Base-by-base conservation (phyloP, 2,113 vertebrate species). In the Zapornia atra region DNA sequence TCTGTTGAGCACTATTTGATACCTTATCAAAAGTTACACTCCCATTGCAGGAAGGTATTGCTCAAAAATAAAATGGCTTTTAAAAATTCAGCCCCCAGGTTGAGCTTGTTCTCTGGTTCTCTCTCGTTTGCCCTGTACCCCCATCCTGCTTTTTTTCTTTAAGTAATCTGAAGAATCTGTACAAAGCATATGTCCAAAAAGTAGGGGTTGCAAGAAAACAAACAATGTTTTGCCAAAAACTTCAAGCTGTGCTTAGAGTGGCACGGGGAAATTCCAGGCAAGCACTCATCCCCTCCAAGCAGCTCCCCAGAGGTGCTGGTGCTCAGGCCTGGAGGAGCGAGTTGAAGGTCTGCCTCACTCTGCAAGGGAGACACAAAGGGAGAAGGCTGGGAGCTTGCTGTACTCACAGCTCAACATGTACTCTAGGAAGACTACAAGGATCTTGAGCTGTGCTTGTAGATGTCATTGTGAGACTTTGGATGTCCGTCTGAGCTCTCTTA, bases 251-350 rank as follows among this genome's bases (percentile, higher is more conserved):
- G 22, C 33, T 48, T 53, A 15, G 29, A 68, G 16, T 1, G 0
- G 54, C 44, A 2, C 4, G 8, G 38, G 51, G 40, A 71, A 83
- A 34, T 0, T 0, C 18, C 4, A 21, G 25, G 33, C 5, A n/a
- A 26, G 10, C 22, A 8, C 11, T 13, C 53, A 14, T 15, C 26
- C 56, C 57, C 13, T 24, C 25, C 34, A 51, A 44, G 44, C 33
- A 29, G 8, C 54, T 68, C 46, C 25, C 44, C 46, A 33, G 31
- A 61, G 48, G 40, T 0, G 1, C 16, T 65, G 9, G 20, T 1
- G 0, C 15, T 50, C 12, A 24, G 73, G 22, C 44, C 51, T 13
- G 16, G 68, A 50, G 42, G 17, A 17, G 6, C 0, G 1, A 36
- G 46, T 14, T 2, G 1, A 29, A 38, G 40, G 12, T 66, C 38